Evolutionary conservation across 2,113 vertebrate species (phyloP).

Genomic region (Microtus ochrogaster): DNA sequence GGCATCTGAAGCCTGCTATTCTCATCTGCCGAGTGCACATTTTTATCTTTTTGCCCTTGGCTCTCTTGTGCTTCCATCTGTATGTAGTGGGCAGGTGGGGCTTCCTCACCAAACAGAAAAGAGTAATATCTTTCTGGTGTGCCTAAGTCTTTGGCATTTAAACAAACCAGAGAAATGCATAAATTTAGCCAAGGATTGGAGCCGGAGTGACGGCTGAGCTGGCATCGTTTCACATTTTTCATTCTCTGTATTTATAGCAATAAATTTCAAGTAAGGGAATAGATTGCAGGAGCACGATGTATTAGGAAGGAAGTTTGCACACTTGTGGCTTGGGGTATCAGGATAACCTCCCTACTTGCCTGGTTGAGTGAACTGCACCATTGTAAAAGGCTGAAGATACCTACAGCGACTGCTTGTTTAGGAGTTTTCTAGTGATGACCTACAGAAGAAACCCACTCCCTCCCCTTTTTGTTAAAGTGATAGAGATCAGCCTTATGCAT

Average conservation of each 20-base stretch:
- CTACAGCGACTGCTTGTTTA: background rate
- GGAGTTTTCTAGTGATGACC: background rate
- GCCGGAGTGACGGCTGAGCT: conserved; percentile 75
- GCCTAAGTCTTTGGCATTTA: conserved; percentile 74
- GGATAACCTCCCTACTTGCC: conserved; percentile 25
- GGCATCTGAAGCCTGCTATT: background rate
- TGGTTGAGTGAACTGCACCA: background rate
- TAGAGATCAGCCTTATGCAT: background rate
- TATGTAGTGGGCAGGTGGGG: conserved; percentile 22
- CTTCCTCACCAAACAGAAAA: conserved; percentile 56
- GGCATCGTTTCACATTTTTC: conserved; percentile 75
- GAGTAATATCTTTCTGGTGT: conserved; percentile 56
- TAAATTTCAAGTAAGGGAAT: conserved; percentile 80
- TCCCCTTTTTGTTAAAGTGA: background rate
- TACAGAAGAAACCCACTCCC: background rate
- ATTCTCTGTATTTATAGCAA: conserved; percentile 76
- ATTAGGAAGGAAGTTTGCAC: conserved; percentile 75
- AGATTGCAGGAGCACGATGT: conserved; percentile 59
- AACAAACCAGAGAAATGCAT: conserved; percentile 76
- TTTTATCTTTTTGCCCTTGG: conserved; percentile 23
- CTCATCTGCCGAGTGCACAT: background rate
- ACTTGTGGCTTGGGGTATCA: conserved; percentile 67
- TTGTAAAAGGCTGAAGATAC: background rate
- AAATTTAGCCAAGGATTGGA: conserved; percentile 75
- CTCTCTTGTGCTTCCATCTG: conserved; percentile 13